Evolutionary conservation across 92 coral and sea anemone genomes (phyloP).

Genomic region (Montipora capitata): DNA sequence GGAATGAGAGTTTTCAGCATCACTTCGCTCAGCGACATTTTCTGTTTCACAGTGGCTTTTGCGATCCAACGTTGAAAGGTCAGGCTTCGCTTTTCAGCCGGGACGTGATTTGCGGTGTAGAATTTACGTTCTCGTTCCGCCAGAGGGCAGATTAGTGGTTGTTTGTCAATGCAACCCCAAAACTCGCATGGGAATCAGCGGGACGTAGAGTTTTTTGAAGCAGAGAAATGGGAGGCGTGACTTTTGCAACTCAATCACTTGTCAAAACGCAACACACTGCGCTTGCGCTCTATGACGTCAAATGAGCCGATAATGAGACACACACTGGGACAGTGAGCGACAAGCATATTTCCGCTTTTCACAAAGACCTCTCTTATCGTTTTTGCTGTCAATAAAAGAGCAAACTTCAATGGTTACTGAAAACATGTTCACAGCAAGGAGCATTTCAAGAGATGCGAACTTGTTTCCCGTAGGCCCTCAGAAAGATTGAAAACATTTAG

Average conservation of each 20-base stretch:
- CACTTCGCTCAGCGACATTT: slow-evolving; percentile 99
- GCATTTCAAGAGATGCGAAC: background rate
- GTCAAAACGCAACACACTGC: slow-evolving; percentile 52
- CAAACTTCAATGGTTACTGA: background rate
- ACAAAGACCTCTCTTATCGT: background rate
- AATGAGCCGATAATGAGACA: slow-evolving; percentile 41
- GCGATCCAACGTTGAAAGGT: slow-evolving; percentile 77
- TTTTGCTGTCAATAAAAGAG: background rate
- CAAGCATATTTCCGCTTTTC: slow-evolving; percentile 26
- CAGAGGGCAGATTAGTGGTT: slow-evolving; percentile 79
- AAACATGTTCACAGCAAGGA: background rate
- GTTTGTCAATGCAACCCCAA: slow-evolving; percentile 89
- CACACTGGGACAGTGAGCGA: slow-evolving; percentile 43
- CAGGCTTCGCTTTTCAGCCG: slow-evolving; percentile 72
- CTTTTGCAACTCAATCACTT: slow-evolving; percentile 68
- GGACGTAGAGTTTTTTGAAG: slow-evolving; percentile 72
- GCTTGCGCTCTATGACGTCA: slow-evolving; percentile 68
- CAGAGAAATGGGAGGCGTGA: slow-evolving; percentile 81
- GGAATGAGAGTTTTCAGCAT: slow-evolving; percentile 99
- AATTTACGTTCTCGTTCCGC: slow-evolving; percentile 86
- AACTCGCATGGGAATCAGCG: slow-evolving; percentile 93
- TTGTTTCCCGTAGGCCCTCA: background rate
- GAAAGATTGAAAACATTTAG: slow-evolving; percentile 20
- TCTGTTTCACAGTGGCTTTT: slow-evolving; percentile 63
- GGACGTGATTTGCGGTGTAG: slow-evolving; percentile 80